A percentile compares a stretch with the other conserved stretches of the same genome.
phyloP scores from a whole-genome alignment of 2,888 invertebrate species.

The Blera fallax region DNA sequence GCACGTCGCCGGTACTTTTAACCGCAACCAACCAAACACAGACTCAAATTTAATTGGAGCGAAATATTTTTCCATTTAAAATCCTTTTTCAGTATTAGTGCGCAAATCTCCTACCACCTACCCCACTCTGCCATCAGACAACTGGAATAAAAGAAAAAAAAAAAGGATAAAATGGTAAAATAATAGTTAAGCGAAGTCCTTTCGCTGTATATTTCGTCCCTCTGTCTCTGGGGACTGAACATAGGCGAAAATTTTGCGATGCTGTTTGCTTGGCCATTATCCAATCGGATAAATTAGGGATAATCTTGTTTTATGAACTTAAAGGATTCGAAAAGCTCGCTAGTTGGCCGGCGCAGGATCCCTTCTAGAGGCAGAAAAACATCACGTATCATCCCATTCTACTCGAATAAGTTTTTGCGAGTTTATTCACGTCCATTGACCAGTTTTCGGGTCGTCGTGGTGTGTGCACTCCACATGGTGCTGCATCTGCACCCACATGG shows the following conservation, averaged over 20 bases:
- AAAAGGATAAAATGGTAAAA: not conserved
- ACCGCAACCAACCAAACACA: conserved; percentile 10
- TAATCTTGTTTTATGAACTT: conserved; percentile 71
- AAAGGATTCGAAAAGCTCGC: conserved; percentile 40
- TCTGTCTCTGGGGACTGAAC: not conserved
- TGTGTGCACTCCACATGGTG: conserved; percentile 7
- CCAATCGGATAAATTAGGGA: conserved; percentile 70
- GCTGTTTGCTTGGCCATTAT: conserved; percentile 69
- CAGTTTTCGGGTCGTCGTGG: conserved; percentile 28
- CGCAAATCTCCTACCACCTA: not conserved
- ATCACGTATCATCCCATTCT: conserved; percentile 63
- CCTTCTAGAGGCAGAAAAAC: conserved; percentile 9
- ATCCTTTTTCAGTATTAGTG: conserved; percentile 22
- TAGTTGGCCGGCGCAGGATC: not conserved
- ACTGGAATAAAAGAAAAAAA: conserved; percentile 23
- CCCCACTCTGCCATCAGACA: not conserved
- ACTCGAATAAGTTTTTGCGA: conserved; percentile 60
- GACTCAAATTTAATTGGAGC: conserved; percentile 59
- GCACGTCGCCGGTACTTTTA: not conserved
- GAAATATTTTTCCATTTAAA: conserved; percentile 43
- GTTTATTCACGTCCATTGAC: conserved; percentile 63
- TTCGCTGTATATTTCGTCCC: not conserved
- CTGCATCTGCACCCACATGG: not conserved
- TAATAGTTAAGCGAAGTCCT: not conserved
- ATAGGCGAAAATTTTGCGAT: conserved; percentile 50